These are phyloP conservation scores for Micoletzkya japonica DNA, from an alignment of 2,888 invertebrate species.

Conservation along the genomic window DNA sequence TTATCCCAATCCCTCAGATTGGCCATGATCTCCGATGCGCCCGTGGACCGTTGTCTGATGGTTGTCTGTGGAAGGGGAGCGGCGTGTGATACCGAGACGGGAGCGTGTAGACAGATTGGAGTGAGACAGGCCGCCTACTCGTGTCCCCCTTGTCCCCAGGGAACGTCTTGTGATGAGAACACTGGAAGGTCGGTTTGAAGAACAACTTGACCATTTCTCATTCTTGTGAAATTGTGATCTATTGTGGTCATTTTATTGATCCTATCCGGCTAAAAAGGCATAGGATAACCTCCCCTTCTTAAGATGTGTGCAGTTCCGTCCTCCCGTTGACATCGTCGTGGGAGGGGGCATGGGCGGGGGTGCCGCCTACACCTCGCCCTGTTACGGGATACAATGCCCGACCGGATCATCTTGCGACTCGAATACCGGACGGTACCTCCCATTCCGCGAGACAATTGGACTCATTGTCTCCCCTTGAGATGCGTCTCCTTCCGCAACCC, in stretches of 20 bases:
- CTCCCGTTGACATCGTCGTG: constrained; percentile 24
- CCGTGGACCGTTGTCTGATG: background rate
- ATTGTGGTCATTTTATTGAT: background rate
- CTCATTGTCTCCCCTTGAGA: no score
- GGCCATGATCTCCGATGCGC: constrained; percentile 13
- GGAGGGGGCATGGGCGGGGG: constrained; percentile 11
- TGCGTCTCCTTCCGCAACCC: no score
- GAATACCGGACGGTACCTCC: constrained; percentile 8
- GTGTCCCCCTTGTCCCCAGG: constrained; percentile 20
- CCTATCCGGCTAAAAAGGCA: background rate
- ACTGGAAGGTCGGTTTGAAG: constrained; percentile 18
- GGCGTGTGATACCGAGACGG: constrained; percentile 6
- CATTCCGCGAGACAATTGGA: background rate
- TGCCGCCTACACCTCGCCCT: background rate
- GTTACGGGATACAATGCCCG: constrained; percentile 12
- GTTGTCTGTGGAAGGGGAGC: constrained; percentile 14
- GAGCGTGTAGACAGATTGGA: constrained; percentile 1
- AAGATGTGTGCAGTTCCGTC: constrained; percentile 27
- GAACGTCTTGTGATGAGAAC: constrained; percentile 27
- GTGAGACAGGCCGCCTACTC: constrained; percentile 2
- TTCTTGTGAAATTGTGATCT: no score
- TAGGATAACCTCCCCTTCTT: background rate
- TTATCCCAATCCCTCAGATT: background rate
- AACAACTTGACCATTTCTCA: no score
- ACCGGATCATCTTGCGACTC: constrained; percentile 7